A percentile compares a stretch with the other conserved stretches of the same genome.
These are phyloP conservation scores for Moxostoma hubbsi DNA, from an alignment of 2,797 vertebrate genomes.

Conservation along the genomic window DNA sequence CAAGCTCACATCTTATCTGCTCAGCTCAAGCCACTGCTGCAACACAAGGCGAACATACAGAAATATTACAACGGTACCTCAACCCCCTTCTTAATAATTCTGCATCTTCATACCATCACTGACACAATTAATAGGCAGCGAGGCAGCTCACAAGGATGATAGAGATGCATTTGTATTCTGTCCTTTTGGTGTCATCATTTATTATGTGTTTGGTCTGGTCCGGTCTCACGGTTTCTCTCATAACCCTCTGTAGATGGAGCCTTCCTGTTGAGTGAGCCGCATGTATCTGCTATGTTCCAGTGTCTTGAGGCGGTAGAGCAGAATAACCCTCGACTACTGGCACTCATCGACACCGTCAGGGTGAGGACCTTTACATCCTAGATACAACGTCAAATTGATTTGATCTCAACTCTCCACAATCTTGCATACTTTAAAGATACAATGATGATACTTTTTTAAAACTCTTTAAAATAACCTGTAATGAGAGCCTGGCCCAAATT, in stretches of 20 bases:
- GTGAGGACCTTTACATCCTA: conserved; percentile 69
- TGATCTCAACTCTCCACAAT: too few species aligned
- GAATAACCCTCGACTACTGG: conserved; percentile 92
- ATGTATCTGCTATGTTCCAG: conserved; percentile 96
- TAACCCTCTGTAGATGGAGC: conserved; percentile 80
- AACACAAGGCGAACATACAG: conserved; percentile 81
- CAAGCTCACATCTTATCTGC: conserved; percentile 90
- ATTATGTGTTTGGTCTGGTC: background rate
- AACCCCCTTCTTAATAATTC: background rate
- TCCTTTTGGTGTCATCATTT: background rate
- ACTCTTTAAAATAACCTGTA: background rate
- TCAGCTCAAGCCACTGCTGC: conserved; percentile 90
- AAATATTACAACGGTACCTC: conserved; percentile 88
- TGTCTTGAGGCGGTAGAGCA: conserved; percentile 98
- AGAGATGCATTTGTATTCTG: background rate
- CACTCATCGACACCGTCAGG: conserved; percentile 90
- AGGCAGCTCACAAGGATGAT: too few species aligned
- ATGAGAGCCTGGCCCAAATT: background rate
- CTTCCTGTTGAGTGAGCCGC: conserved; percentile 91
- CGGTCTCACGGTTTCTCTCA: too few species aligned
- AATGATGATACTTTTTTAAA: background rate
- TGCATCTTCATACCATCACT: background rate
- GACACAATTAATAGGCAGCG: background rate
- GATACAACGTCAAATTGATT: too few species aligned
- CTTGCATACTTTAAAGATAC: background rate